A percentile compares a stretch with the other conserved stretches of the same genome.
These are phyloP conservation scores for Drosophila imparisetae DNA, from an alignment of 2,888 invertebrate genomes.

Conservation along the genomic window DNA sequence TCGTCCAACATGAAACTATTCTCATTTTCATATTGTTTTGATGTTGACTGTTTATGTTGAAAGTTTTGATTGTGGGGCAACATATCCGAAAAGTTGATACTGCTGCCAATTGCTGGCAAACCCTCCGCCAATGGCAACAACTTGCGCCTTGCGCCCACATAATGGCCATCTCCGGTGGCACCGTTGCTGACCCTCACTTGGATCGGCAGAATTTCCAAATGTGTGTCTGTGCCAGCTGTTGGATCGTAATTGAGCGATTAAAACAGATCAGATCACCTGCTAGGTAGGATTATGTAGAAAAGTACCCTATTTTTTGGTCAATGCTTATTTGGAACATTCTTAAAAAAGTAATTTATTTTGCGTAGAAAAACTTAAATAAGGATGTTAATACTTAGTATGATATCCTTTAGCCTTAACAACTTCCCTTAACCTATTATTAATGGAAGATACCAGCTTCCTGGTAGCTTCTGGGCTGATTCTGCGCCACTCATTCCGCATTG, in stretches of 20 bases:
- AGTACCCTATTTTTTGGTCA: too few species aligned
- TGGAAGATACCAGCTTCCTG: too few species aligned
- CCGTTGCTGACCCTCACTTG: constrained; percentile 45
- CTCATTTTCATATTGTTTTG: not conserved
- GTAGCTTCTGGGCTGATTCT: too few species aligned
- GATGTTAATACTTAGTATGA: too few species aligned
- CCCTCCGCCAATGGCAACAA: not conserved
- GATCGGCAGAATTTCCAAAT: not conserved
- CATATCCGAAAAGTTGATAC: constrained; percentile 22
- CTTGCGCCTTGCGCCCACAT: constrained; percentile 13
- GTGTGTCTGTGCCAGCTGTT: constrained; percentile 25
- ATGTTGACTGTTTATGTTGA: not conserved
- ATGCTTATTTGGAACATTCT: too few species aligned
- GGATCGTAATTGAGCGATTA: not conserved
- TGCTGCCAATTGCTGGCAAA: too few species aligned
- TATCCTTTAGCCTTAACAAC: too few species aligned
- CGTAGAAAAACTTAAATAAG: too few species aligned
- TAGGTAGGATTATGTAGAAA: too few species aligned
- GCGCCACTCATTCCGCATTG: too few species aligned
- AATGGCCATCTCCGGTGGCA: constrained; percentile 49
- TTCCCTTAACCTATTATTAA: too few species aligned
- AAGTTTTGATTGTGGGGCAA: constrained; percentile 1
- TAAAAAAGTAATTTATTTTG: too few species aligned
- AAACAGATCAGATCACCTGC: not conserved
- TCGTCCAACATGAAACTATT: not conserved